Percentiles rank a stretch among this genome's conserved stretches.
These are phyloP conservation scores for Eulemur mongoz DNA, from an alignment of 2,797 vertebrate species.

Conservation along the genomic window DNA sequence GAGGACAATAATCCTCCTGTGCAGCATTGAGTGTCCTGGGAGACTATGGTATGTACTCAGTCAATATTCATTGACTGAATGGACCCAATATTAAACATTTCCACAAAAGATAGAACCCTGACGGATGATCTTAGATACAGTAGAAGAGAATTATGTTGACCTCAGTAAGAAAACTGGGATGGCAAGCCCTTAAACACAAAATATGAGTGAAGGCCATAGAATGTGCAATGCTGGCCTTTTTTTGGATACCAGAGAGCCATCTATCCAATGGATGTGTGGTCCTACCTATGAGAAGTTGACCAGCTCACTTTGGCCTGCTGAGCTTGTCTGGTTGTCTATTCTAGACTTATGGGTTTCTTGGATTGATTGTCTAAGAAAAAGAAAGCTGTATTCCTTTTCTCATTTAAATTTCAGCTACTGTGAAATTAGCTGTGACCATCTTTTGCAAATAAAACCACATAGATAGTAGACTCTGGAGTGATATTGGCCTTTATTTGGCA, in stretches of 20 bases:
- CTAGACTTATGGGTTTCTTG: constrained; percentile 29
- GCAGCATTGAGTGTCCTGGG: background rate
- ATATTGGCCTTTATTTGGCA: constrained; percentile 41
- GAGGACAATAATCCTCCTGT: background rate
- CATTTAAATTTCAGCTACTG: constrained; percentile 64
- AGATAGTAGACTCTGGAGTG: constrained; percentile 4
- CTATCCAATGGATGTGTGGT: background rate
- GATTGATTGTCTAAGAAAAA: constrained; percentile 39
- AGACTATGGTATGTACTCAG: background rate
- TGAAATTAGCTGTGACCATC: constrained; percentile 58
- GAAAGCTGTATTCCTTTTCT: constrained; percentile 47
- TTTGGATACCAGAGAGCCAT: background rate
- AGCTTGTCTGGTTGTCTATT: background rate
- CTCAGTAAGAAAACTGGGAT: background rate
- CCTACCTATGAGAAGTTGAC: background rate
- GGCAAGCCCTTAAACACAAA: background rate
- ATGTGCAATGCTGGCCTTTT: background rate
- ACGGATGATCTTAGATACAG: background rate
- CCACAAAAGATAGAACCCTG: background rate
- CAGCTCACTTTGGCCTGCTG: background rate
- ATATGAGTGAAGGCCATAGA: background rate
- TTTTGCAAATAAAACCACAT: constrained; percentile 45
- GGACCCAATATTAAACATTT: constrained; percentile 16
- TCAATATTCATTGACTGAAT: background rate
- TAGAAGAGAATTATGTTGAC: constrained; percentile 30